Evolutionary conservation across 2,888 invertebrate genomes (phyloP).

Genomic region (Anorthoa munda): DNA sequence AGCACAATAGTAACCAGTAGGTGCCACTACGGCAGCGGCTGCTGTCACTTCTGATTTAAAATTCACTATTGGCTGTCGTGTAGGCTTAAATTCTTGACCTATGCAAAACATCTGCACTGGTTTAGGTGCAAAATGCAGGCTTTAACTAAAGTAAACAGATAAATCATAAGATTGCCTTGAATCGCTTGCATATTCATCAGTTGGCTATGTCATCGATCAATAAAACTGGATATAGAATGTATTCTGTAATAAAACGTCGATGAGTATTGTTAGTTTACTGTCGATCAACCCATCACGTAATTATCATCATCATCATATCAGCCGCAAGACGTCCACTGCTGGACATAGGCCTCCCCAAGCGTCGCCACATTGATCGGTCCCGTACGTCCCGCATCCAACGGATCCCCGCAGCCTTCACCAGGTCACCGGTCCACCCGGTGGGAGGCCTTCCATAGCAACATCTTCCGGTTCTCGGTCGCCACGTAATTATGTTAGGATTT

Average conservation of each 20-base stretch:
- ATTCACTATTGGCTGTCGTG: not conserved
- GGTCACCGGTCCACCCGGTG: too few species aligned
- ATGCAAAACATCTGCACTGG: not conserved
- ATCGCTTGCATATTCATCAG: conserved; percentile 31
- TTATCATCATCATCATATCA: too few species aligned
- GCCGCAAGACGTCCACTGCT: too few species aligned
- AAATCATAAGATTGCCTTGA: conserved; percentile 42
- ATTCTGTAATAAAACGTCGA: not conserved
- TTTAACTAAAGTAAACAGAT: conserved; percentile 17
- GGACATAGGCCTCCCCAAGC: too few species aligned
- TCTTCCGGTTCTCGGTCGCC: too few species aligned
- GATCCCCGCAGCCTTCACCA: too few species aligned
- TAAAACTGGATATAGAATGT: conserved; percentile 3
- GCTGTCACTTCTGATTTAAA: not conserved
- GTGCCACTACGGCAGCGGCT: not conserved
- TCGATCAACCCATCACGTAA: not conserved
- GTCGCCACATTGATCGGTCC: too few species aligned
- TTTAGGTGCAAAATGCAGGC: not conserved
- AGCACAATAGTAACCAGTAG: not conserved
- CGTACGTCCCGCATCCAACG: too few species aligned
- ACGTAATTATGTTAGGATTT: too few species aligned
- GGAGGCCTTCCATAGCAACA: too few species aligned
- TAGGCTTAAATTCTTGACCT: conserved; percentile 13
- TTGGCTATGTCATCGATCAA: conserved; percentile 23
- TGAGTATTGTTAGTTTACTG: not conserved